Conservation (phyloP, 2,113 vertebrate genomes). For the Fulica atra region DNA sequence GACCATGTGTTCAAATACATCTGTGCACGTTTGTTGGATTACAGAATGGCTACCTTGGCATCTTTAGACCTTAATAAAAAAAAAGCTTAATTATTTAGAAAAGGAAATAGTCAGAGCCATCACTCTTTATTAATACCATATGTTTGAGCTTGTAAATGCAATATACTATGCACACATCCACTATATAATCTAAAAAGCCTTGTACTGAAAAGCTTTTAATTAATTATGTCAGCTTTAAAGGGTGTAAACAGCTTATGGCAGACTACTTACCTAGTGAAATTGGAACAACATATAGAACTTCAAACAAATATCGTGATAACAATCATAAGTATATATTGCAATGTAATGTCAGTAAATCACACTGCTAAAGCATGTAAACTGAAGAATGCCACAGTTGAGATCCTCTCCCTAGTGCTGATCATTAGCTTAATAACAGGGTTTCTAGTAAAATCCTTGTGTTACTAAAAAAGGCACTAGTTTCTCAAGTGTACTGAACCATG, state of each 20-base stretch:
- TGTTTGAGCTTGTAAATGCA: neutral
- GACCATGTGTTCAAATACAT: neutral
- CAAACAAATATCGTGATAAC: neutral
- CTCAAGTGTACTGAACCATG: neutral
- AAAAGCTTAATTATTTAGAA: neutral
- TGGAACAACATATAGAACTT: neutral
- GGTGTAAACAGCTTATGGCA: neutral
- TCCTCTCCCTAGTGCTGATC: neutral
- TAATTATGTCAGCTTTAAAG: neutral
- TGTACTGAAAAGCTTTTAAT: neutral
- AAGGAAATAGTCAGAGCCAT: neutral
- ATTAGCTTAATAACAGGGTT: neutral
- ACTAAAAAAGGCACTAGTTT: neutral
- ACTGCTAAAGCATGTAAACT: neutral
- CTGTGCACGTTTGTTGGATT: neutral
- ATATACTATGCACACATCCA: neutral
- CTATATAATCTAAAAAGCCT: neutral
- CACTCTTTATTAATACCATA: neutral
- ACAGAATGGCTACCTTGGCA: slow-evolving; percentile 4
- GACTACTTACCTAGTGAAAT: neutral
- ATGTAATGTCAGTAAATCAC: neutral
- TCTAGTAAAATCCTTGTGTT: neutral
- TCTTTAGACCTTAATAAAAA: neutral
- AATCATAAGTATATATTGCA: neutral
- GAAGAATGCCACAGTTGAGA: neutral